Percentiles rank a stretch among this genome's conserved stretches.
Conservation (phyloP, 2,797 vertebrate species). For the Catamblyrhynchus diadema region DNA sequence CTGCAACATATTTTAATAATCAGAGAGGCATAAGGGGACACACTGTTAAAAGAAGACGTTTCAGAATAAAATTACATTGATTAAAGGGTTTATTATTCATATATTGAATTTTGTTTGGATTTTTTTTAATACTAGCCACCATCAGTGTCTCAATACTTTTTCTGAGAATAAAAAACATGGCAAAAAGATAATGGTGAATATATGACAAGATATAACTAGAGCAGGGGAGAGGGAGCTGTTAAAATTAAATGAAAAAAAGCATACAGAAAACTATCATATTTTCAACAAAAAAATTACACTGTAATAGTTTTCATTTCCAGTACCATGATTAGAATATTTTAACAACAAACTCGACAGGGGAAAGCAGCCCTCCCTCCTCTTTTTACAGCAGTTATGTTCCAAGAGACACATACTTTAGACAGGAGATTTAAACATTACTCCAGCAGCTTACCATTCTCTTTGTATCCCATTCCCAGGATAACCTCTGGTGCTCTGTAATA, state of each 20-base stretch:
- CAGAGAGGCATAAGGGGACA: not conserved
- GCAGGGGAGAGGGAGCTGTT: not conserved
- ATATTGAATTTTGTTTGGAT: not conserved
- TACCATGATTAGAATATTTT: not conserved
- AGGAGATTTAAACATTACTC: not conserved
- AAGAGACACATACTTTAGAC: not conserved
- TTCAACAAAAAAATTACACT: not conserved
- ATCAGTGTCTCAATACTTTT: not conserved
- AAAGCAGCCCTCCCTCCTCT: not conserved
- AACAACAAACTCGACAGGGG: not conserved
- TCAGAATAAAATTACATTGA: not conserved
- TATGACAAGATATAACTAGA: not conserved
- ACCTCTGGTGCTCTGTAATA: slow-evolving; percentile 97
- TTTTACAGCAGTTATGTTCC: not conserved
- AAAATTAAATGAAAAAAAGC: not conserved
- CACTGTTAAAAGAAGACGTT: not conserved
- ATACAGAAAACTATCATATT: not conserved
- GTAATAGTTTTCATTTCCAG: not conserved
- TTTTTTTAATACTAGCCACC: not conserved
- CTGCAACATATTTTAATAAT: not conserved
- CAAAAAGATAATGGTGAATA: not conserved
- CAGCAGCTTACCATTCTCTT: slow-evolving; percentile 88
- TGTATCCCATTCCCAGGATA: slow-evolving; percentile 98
- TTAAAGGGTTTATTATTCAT: not conserved
- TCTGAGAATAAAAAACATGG: not conserved